A percentile compares a stretch with the other conserved stretches of the same genome.
Conservation (phyloP, 2,888 invertebrate genomes). For the Drosophila suboccidentalis region DNA sequence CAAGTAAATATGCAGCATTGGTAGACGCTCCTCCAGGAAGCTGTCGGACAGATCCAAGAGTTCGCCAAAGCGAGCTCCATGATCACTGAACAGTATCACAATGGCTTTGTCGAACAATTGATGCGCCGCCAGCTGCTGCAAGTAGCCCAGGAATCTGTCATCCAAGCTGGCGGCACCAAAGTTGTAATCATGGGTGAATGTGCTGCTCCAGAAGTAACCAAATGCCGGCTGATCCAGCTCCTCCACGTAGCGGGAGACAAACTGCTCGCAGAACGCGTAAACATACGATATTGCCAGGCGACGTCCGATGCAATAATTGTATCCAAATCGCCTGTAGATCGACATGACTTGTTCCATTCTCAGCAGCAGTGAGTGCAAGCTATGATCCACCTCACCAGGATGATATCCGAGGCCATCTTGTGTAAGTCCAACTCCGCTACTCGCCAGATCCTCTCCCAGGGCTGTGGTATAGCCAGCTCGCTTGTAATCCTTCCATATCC, state of each 20-base stretch:
- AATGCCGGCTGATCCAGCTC: conserved; percentile 87
- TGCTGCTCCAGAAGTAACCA: conserved; percentile 91
- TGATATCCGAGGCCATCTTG: conserved; percentile 86
- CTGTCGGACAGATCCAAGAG: conserved; percentile 88
- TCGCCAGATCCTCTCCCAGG: conserved; percentile 90
- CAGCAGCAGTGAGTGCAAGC: conserved; percentile 89
- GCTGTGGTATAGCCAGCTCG: conserved; percentile 90
- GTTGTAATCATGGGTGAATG: conserved; percentile 89
- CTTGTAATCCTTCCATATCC: conserved; percentile 91
- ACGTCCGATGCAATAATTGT: conserved; percentile 87
- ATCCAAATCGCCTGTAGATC: conserved; percentile 7
- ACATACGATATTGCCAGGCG: conserved; percentile 88
- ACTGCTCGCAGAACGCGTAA: conserved; percentile 88
- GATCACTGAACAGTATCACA: conserved; percentile 90
- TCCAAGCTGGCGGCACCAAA: conserved; percentile 89
- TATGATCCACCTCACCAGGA: conserved; percentile 91
- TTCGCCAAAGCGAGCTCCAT: conserved; percentile 90
- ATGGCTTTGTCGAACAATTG: conserved; percentile 88
- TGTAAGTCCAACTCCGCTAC: not conserved
- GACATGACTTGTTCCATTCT: conserved; percentile 87
- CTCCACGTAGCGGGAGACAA: conserved; percentile 87
- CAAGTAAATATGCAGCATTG: conserved; percentile 89
- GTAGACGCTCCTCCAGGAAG: conserved; percentile 91
- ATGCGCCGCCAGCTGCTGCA: conserved; percentile 86
- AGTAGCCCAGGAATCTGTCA: conserved; percentile 87